Evolutionary conservation across 1,140 invertebrate species (phyloP), one percentile per base, ranked within the genome.

Genomic region (Linepithema humile): DNA sequence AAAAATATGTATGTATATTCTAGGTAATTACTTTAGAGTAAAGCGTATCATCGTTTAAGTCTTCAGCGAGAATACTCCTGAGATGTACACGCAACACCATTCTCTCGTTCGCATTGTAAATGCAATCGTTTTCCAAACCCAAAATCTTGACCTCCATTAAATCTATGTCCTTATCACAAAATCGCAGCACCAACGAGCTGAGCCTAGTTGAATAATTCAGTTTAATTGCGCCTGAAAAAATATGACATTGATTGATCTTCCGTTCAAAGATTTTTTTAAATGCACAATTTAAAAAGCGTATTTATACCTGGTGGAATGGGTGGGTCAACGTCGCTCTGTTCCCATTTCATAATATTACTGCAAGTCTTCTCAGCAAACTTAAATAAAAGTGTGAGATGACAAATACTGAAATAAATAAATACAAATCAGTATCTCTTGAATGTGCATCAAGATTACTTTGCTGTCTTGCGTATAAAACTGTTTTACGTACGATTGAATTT

Each of bases 101-200:
- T 86, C 97, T 95, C 87, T 97, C 97, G 90, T 97, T 97, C n/a
- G 97, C 97, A 92, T 97, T 96, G 90, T 97, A 97, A 72, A 97
- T 95, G 90, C 96, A 96, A 94, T 97, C 96, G 86, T 96, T 96
- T 92, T 97, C 97, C n/a, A 97, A 89, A 1, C 96, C 96, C 74
- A 92, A 88, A 48, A 96, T 91, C 65, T 96, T 95, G 15, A 97
- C 94, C 86, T 97, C 96, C 65, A 97, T 93, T 57, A 97, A 95
- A 86, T 97, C 96, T 45, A 96, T 95, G 85, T 97, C 97, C 32
- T 96, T 95, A 90, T 97, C 96, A 86, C 96, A 97, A 23, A 97
- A 94, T 85, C 93, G 95, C 9, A 96, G 80, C 17, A 94, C 94
- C 2, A 97, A 90, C 70, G 96, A 95, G 40, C 96, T 95, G 57